phyloP scores from a whole-genome alignment of 2,888 invertebrate genomes.

The Pachydiplax longipennis region DNA sequence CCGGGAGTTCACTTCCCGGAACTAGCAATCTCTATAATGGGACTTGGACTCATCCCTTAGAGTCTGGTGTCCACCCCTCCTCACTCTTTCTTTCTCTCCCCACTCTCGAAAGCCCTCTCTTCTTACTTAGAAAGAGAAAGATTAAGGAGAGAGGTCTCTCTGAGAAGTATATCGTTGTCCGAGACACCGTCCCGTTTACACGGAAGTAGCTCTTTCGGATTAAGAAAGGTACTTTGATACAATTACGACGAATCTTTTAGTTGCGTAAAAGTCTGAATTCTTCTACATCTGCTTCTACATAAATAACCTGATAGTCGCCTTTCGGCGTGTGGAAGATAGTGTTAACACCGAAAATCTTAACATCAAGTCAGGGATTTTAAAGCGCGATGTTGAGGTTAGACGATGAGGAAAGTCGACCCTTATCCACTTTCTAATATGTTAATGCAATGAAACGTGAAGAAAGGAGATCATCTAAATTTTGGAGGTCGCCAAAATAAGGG shows the following conservation, averaged over 20 bases:
- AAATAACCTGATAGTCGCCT: too few species aligned
- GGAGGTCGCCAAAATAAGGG: neutral
- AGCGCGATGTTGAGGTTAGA: too few species aligned
- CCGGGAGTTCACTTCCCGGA: constrained; percentile 32
- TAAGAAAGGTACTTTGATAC: too few species aligned
- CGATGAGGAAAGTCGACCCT: too few species aligned
- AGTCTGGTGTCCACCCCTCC: neutral
- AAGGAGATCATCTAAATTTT: neutral
- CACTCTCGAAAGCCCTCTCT: neutral
- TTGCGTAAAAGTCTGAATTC: too few species aligned
- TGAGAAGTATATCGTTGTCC: neutral
- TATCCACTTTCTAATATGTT: too few species aligned
- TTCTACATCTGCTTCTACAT: too few species aligned
- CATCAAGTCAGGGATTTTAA: too few species aligned
- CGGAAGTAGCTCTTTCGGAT: neutral
- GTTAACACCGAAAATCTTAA: too few species aligned
- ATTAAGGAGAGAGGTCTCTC: too few species aligned
- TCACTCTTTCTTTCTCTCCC: neutral
- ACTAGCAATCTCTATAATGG: constrained; percentile 40
- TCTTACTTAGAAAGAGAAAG: neutral
- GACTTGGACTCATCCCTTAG: constrained; percentile 32
- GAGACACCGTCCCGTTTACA: neutral
- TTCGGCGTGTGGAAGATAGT: too few species aligned
- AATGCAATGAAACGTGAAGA: neutral
- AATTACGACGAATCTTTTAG: too few species aligned